Base-by-base conservation (phyloP, 2,113 vertebrate genomes). In the Helogale parvula region DNA sequence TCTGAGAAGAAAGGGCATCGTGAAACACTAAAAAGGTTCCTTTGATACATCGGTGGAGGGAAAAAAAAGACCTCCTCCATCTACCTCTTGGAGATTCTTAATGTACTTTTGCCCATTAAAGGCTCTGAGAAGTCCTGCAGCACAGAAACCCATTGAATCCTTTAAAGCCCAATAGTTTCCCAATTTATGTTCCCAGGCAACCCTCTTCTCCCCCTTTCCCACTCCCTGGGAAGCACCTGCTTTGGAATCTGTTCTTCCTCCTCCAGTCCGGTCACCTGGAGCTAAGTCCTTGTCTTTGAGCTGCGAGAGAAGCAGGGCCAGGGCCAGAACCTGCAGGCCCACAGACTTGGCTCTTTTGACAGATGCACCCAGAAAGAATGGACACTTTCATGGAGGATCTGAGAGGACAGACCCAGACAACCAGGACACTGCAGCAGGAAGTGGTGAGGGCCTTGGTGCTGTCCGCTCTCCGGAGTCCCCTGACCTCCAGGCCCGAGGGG, bases 331-430 rank as follows among this genome's bases (percentile, higher is more conserved):
- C 63, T 83, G 7, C 4, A 35, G 52, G 66, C 35, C 45, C 82
- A 89, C 13, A 63, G 38, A 16, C 90, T 57, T 9, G 27, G 33
- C 33, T 96, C 82, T 8, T 90, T 95, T 96, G 47, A 96, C 90
- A 98, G 98, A 57, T 97, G 13, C 60, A 15, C 19, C 66, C 31
- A 0, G 96, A 98, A 72, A 85, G 3, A 52, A 5, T 96, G 65
- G 77, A 79, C 1, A 5, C 38, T 19, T 11, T 97, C 7, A 5
- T 14, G 5, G 84, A 97, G n/a, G 97, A 97, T 13, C 7, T 97
- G 60, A 97, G 38, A 65, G 15, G 0, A 27, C 97, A 97, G 77
- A 95, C 12, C 41, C 52, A 3, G 89, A 97, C 88, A 92, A 41
- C 96, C n/a, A 76, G 11, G 5, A 19, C 1, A 0, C 71, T 98